Base-by-base conservation (phyloP, 2,797 vertebrate species). In the Acrossocheilus wenchowensis region DNA sequence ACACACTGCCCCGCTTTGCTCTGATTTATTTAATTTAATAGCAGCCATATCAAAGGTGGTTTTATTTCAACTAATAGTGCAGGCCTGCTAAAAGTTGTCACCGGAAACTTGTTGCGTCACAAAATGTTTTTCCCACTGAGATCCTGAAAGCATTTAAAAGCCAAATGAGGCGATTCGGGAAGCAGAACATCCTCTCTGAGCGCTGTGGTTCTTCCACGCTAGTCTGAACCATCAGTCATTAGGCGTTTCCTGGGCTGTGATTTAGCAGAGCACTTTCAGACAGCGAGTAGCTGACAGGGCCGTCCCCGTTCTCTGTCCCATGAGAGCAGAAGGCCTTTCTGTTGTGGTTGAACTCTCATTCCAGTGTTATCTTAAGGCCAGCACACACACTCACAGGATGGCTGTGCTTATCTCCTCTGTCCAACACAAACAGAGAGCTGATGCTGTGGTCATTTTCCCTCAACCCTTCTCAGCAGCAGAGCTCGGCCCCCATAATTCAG, bases 361-460 rank as follows among this genome's bases (percentile, higher is more conserved):
- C 90, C 87, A 72, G 26, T 66, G 69, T 91, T 92, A 92, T 92
- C 90, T 89, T 74, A 87, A 88, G 41, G 82, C 89, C 54, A 48
- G 77, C 80, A 84, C 69, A 85, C 77, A 84, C 84, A 79, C 86
- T 83, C 75, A 85, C 89, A 89, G 81, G 90, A 85, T 75, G 87
- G 54, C 69, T 48, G 34, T 82, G 86, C 87, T 92, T 90, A 90
- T 92, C 91, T 91, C 77, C 73, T 78, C 87, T 79, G 86, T 81
- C 89, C 88, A 86, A 88, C 69, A 83, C 83, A 89, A 90, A 90
- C 86, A 87, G 77, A 74, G 85, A 83, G 86, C 62, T 83, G 79
- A 45, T 26, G 45, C 81, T 82, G 84, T 78, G 84, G 82, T 87
- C 69, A 41, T 84, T 84, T 80, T 64, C 62, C 43, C 72, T 87